Evolutionary conservation across 1,140 invertebrate genomes (phyloP), one percentile per base, ranked within the genome.

Genomic region (Aphelenchoides besseyi): DNA sequence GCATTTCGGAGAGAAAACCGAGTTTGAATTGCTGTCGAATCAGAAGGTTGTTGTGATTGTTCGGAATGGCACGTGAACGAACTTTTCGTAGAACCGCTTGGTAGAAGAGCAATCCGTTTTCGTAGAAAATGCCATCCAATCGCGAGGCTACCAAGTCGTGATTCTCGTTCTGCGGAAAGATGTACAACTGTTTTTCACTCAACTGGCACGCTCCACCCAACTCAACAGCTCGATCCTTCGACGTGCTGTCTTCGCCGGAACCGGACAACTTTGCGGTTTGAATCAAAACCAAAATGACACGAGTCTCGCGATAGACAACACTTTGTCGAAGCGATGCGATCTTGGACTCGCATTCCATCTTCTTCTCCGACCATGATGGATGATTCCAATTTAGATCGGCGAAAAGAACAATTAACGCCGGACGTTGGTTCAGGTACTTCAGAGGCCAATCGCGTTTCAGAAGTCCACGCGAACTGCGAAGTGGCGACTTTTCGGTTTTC

Each of bases 311-410:
- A 3, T 68, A 41, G 12, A 55, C 62, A 33, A 78, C 62, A 9
- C 29, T 72, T 64, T 78, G 76, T 16, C 76, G 70, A 9, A 78
- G 54, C 1, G 79, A 71, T 30, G 70, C 70, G 37, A 78, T 74
- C 41, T 81, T 78, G 3, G 74, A 73, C 3, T 92, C 90, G 87
- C 93, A 96, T 86, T 97, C 93, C 78, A 92, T 90, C 82, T 93
- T 92, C 81, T 92, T 95, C 77, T 96, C 93, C 79, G 91, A 91
- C 93, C 94, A 98, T 59, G 91, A 88, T 0, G 89, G 86, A 86
- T 97, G 93, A 85, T 94, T 92, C 95, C 95, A 98, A 87, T 98
- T 94, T 77, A 98, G 89, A 82, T 98, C 94, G 86, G 92, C 93
- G 85, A 98, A 98, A 37, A 95, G 89, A 5, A 96, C 92, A 61